A percentile compares a stretch with the other conserved stretches of the same genome.
These are phyloP conservation scores for Gyps fulvus DNA, from an alignment of 2,113 vertebrate species.

Conservation along the genomic window DNA sequence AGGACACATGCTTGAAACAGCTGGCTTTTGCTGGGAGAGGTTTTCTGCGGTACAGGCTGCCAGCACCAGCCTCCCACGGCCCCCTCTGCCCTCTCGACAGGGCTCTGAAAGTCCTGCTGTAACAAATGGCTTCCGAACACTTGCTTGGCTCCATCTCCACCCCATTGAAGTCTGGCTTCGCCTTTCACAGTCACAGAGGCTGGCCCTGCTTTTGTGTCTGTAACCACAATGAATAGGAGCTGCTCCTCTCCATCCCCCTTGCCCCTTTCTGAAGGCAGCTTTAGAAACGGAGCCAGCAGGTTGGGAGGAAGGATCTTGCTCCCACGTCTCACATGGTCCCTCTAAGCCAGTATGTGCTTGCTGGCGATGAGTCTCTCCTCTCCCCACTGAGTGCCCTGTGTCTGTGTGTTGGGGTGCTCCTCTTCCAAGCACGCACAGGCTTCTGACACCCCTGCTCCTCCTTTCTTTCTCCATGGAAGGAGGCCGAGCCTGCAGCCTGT, in stretches of 20 bases:
- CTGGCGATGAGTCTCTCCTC: neutral
- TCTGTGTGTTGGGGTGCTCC: neutral
- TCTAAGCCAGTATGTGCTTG: neutral
- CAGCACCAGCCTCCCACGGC: conserved; percentile 42
- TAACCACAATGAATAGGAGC: neutral
- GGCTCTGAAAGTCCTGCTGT: conserved; percentile 20
- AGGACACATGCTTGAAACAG: neutral
- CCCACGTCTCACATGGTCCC: neutral
- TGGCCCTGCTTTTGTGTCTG: neutral
- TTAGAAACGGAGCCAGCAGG: conserved; percentile 12
- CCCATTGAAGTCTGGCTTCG: neutral
- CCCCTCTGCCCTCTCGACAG: conserved; percentile 11
- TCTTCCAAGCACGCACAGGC: neutral
- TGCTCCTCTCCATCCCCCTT: neutral
- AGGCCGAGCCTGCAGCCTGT: neutral
- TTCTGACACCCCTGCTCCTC: neutral
- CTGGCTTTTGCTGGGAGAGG: neutral
- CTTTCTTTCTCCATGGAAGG: neutral
- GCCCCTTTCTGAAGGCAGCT: neutral
- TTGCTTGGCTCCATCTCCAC: conserved; percentile 40
- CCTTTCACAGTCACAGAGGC: conserved; percentile 9
- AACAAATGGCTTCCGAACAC: conserved; percentile 30
- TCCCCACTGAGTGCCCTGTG: neutral
- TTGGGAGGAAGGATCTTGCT: neutral
- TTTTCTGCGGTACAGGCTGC: neutral